A percentile compares a stretch with the other conserved stretches of the same genome.
phyloP scores from a whole-genome alignment of 2,113 vertebrate species.

The Oplegnathus fasciatus region DNA sequence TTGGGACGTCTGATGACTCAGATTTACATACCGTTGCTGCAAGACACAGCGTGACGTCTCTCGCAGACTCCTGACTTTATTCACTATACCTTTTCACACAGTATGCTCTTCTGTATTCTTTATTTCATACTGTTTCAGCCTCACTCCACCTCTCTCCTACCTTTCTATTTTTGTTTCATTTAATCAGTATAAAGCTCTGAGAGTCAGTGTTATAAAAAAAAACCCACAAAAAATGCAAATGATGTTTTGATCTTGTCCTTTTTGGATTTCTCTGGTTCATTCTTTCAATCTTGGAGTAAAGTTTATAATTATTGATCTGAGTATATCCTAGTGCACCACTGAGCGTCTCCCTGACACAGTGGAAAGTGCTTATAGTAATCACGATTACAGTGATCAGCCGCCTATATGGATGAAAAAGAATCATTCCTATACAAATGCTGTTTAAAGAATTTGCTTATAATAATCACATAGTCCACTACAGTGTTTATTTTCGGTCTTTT shows the following conservation, averaged over 20 bases:
- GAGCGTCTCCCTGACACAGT: too few relatives aligned
- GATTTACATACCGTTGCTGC: conserved; percentile 54
- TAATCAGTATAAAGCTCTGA: background rate
- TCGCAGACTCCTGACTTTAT: conserved; percentile 12
- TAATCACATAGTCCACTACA: too few relatives aligned
- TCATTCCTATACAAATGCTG: too few relatives aligned
- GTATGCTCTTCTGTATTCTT: background rate
- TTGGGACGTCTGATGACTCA: conserved; percentile 68
- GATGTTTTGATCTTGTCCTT: background rate
- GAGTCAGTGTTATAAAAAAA: background rate
- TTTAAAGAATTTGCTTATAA: too few relatives aligned
- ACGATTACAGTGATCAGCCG: too few relatives aligned
- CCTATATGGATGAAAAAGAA: too few relatives aligned
- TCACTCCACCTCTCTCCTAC: background rate
- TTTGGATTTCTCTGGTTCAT: background rate
- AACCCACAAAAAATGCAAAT: background rate
- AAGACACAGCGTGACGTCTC: conserved; percentile 34
- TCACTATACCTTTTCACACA: background rate
- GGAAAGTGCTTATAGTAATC: too few relatives aligned
- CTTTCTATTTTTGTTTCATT: background rate
- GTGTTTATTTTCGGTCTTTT: too few relatives aligned
- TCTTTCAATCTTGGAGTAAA: background rate
- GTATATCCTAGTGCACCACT: too few relatives aligned
- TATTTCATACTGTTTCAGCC: background rate
- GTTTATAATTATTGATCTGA: background rate